Evolutionary conservation across 2,113 vertebrate genomes (phyloP).

Genomic region (Pipa parva): DNA sequence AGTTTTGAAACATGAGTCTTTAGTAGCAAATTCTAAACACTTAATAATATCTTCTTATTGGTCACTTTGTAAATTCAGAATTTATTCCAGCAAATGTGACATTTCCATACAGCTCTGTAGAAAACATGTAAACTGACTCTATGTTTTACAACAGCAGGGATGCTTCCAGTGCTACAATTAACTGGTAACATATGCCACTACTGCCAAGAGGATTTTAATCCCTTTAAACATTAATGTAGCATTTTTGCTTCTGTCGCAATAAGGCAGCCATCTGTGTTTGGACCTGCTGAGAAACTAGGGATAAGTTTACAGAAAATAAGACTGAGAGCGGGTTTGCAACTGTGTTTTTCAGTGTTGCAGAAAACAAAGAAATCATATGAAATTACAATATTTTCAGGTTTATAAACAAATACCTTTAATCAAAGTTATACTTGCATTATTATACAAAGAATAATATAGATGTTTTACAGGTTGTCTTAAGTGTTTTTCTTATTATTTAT

Average conservation of each 20-base stretch:
- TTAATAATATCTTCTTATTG: conserved; percentile 52
- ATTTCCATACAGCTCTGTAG: conserved; percentile 62
- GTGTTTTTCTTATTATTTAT: neutral
- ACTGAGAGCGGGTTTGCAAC: conserved; percentile 43
- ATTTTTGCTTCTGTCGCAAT: conserved; percentile 74
- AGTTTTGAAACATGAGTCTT: neutral
- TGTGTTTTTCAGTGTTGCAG: conserved; percentile 42
- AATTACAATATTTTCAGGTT: conserved; percentile 45
- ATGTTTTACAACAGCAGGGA: conserved; percentile 70
- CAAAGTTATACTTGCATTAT: neutral
- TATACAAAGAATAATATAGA: neutral
- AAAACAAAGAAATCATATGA: no score
- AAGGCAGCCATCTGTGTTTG: conserved; percentile 71
- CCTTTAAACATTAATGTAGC: conserved; percentile 72
- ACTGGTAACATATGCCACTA: conserved; percentile 74
- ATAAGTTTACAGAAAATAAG: conserved; percentile 61
- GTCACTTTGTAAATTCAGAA: conserved; percentile 60
- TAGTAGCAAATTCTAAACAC: neutral
- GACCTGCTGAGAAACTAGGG: conserved; percentile 62
- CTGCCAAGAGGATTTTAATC: conserved; percentile 73
- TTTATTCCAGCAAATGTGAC: conserved; percentile 60
- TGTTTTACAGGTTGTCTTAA: neutral
- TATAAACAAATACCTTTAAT: neutral
- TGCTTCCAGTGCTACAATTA: conserved; percentile 75
- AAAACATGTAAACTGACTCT: conserved; percentile 62